These are phyloP conservation scores for Nemoura dubitans DNA, from an alignment of 2,888 invertebrate genomes.

Conservation along the genomic window DNA sequence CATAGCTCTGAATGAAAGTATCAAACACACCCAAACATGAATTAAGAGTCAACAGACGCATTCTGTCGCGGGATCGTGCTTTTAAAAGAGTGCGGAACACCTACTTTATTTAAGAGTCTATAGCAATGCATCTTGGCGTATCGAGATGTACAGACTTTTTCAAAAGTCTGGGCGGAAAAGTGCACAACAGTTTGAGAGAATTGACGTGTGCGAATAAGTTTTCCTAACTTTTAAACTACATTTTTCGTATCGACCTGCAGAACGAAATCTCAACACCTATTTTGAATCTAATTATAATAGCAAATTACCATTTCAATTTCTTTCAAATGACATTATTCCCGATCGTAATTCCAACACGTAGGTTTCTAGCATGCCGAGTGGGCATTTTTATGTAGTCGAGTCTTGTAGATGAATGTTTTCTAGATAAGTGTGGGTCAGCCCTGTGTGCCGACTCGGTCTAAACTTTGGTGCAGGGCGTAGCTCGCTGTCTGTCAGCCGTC, in stretches of 20 bases:
- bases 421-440: constrained; percentile 40
- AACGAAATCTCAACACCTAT: background rate
- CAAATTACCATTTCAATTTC: constrained; percentile 17
- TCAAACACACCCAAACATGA: background rate
- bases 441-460: background rate
- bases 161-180: background rate
- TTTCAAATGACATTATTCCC: constrained; percentile 16
- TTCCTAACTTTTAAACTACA: background rate
- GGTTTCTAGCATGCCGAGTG: background rate
- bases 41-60: background rate
- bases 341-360: constrained; percentile 9
- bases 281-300: background rate
- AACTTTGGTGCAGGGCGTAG: constrained; percentile 32
- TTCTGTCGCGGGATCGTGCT: background rate
- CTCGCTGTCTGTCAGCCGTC: constrained; percentile 13
- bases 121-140: background rate
- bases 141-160: background rate
- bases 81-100: background rate
- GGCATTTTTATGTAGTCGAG: constrained; percentile 17
- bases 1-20: background rate
- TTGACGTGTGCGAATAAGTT: background rate
- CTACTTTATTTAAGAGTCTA: background rate
- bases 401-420: constrained; percentile 37
- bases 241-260: background rate
- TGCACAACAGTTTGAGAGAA: background rate